phyloP scores from a whole-genome alignment of 2,113 vertebrate species.

The Circaetus gallicus region DNA sequence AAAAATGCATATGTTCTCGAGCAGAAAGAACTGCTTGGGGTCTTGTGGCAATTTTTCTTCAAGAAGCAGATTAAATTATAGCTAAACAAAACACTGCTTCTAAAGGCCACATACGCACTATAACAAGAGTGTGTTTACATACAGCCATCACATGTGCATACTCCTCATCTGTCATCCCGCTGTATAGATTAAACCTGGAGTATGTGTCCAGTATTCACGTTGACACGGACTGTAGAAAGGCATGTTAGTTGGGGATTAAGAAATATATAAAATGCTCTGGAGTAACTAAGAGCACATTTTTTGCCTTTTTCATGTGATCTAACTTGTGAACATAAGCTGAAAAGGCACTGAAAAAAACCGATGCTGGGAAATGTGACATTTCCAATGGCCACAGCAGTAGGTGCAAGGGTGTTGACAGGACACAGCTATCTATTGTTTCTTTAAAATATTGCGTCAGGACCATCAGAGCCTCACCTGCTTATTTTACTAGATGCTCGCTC shows the following conservation, averaged over 20 bases:
- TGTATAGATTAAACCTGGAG: neutral
- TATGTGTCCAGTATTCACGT: neutral
- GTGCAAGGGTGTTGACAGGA: neutral
- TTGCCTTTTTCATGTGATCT: neutral
- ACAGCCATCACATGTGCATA: neutral
- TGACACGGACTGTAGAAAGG: neutral
- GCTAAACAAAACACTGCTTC: slow-evolving; percentile 2
- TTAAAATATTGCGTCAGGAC: neutral
- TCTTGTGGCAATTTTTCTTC: neutral
- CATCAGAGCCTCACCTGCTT: neutral
- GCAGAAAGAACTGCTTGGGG: neutral
- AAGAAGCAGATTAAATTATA: neutral
- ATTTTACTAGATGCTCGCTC: neutral
- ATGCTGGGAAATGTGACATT: neutral
- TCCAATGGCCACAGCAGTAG: neutral
- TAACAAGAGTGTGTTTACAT: neutral
- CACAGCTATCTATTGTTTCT: neutral
- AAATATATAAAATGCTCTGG: neutral
- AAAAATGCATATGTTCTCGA: neutral
- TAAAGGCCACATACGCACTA: neutral
- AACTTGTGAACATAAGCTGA: neutral
- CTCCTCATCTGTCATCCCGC: neutral
- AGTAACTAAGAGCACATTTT: neutral
- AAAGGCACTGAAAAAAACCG: neutral
- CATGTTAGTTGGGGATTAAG: neutral